Evolutionary conservation across 2,888 invertebrate genomes (phyloP).

Genomic region (Oasisia sp.): DNA sequence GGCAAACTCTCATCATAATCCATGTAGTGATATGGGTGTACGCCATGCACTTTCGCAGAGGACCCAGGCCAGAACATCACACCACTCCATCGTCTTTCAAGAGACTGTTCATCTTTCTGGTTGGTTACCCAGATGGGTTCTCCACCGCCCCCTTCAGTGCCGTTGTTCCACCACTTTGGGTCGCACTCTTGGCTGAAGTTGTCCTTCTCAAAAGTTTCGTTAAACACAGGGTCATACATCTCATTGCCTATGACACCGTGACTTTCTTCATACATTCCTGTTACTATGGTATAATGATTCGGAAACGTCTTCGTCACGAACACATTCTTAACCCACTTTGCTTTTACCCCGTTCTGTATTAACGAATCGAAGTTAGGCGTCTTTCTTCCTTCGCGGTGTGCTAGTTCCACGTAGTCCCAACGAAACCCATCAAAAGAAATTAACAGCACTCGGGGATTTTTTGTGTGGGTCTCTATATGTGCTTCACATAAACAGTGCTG

Average conservation of each 20-base stretch:
- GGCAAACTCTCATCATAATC: slow-evolving; percentile 57
- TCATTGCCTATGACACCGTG: slow-evolving; percentile 78
- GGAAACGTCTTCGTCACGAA: slow-evolving; percentile 77
- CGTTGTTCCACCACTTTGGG: slow-evolving; percentile 70
- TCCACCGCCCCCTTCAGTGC: slow-evolving; percentile 55
- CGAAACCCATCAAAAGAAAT: slow-evolving; percentile 80
- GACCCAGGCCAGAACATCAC: slow-evolving; percentile 80
- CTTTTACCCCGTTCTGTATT: slow-evolving; percentile 71
- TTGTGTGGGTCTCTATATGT: slow-evolving; percentile 28
- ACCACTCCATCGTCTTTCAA: slow-evolving; percentile 70
- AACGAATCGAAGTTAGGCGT: slow-evolving; percentile 73
- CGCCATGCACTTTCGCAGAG: slow-evolving; percentile 68
- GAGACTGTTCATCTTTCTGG: slow-evolving; percentile 69
- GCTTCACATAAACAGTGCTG: slow-evolving; percentile 28
- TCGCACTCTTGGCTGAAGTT: slow-evolving; percentile 55
- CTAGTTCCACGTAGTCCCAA: slow-evolving; percentile 73
- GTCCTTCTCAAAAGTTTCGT: slow-evolving; percentile 42
- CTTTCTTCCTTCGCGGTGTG: slow-evolving; percentile 50
- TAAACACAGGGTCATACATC: slow-evolving; percentile 70
- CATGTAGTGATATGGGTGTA: slow-evolving; percentile 41
- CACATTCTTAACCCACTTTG: slow-evolving; percentile 67
- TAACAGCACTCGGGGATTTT: slow-evolving; percentile 70
- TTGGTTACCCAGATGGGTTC: slow-evolving; percentile 65
- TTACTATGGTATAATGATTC: slow-evolving; percentile 79
- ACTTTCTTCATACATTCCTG: slow-evolving; percentile 71